These are phyloP conservation scores for Cataglyphis livida DNA, from an alignment of 2,888 invertebrate genomes.

Conservation along the genomic window DNA sequence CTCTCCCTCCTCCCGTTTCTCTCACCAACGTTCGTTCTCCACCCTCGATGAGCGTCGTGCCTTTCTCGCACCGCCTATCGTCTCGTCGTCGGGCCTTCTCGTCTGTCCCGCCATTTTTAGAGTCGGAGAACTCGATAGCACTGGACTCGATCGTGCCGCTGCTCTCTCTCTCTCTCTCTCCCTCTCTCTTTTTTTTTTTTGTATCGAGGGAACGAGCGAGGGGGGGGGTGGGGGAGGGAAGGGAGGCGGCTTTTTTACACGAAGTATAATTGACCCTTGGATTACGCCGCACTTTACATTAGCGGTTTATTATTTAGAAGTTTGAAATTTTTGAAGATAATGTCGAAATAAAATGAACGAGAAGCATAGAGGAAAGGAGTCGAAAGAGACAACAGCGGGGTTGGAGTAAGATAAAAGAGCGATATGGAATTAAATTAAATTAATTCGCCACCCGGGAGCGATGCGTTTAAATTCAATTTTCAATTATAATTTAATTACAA, in stretches of 20 bases:
- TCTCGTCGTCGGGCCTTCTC: conserved; percentile 48
- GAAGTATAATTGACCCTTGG: conserved; percentile 45
- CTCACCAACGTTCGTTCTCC: conserved; percentile 30
- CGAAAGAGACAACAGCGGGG: background rate
- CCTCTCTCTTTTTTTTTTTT: background rate
- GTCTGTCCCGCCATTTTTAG: conserved; percentile 63
- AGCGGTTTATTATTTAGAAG: background rate
- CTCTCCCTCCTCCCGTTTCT: conserved; percentile 29
- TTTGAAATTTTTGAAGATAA: background rate
- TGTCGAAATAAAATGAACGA: background rate
- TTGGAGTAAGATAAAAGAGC: background rate
- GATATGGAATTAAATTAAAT: background rate
- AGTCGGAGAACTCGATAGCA: conserved; percentile 51
- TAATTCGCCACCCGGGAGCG: background rate
- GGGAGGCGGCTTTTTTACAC: conserved; percentile 18
- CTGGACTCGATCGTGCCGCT: conserved; percentile 45
- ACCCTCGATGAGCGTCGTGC: conserved; percentile 10
- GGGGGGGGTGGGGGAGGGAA: no score
- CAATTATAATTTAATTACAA: background rate
- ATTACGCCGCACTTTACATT: background rate
- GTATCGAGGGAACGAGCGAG: background rate
- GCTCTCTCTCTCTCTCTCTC: background rate
- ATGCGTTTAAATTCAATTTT: background rate
- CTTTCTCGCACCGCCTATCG: conserved; percentile 49
- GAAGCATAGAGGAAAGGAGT: background rate